Base-by-base conservation (phyloP, 2,113 vertebrate species). In the Dermatemys mawii region DNA sequence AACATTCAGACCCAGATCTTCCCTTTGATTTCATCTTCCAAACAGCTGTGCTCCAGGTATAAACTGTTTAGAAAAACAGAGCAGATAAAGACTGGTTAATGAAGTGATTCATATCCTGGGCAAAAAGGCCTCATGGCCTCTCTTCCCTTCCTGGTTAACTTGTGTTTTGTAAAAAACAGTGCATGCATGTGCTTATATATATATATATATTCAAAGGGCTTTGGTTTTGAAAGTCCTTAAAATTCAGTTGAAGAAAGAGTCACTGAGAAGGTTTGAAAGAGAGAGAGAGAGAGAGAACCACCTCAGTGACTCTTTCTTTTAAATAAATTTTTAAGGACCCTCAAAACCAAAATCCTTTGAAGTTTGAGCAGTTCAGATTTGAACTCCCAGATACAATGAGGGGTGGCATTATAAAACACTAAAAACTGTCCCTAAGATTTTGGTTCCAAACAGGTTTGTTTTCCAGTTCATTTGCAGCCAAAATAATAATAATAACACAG, bases 301-400 rank as follows among this genome's bases (percentile, higher is more conserved):
- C n/a, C 60, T 67, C 4, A 67, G 2, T 67, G 35, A 67, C 60
- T 67, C 35, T n/a, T 67, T n/a, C 60, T n/a, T 63, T 67, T n/a
- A n/a, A n/a, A 8, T 67, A 35, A 67, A 35, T n/a, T 35, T 55
- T 67, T 67, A 67, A 60, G 29, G 57, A 16, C 11, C 27, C 57
- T 60, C 57, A 67, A 67, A 67, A 67, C 32, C 60, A 88, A 92
- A 78, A 84, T 26, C 5, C 1, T 41, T 92, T 44, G n/a, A 2
- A 8, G 88, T 81, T 92, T 50, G 3, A 35, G 6, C 81, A 14
- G 60, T 93, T n/a, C 46, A 80, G 19, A 90, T 81, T 81, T 94
- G 82, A 92, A 51, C 0, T 1, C 44, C 17, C 8, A 38, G 38
- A 41, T 55, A 73, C 10, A n/a, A 26, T 38, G 44, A 13, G 17